Percentiles rank a stretch among this genome's conserved stretches.
These are phyloP conservation scores for Rousettus madagascariensis DNA, from an alignment of 2,797 vertebrate species.

Conservation along the genomic window DNA sequence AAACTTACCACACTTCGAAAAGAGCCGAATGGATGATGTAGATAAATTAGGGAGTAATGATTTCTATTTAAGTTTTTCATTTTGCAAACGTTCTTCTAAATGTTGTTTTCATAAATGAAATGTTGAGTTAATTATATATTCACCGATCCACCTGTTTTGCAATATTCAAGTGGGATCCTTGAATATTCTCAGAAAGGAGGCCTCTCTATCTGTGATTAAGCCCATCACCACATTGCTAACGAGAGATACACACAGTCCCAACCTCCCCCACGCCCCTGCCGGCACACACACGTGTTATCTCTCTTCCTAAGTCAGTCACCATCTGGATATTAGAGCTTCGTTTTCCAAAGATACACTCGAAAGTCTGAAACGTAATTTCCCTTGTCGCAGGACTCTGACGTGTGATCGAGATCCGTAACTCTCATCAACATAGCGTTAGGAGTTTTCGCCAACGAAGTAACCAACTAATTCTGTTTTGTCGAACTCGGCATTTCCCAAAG, in stretches of 20 bases:
- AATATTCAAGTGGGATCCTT: neutral
- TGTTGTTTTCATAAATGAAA: neutral
- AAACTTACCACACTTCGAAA: neutral
- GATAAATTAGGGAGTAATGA: neutral
- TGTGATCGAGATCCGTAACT: too few relatives aligned
- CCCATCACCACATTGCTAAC: neutral
- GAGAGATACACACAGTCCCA: too few relatives aligned
- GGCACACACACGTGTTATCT: neutral
- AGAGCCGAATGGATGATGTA: neutral
- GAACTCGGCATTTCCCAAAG: neutral
- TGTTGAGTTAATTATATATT: neutral
- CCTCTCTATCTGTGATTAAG: too few relatives aligned
- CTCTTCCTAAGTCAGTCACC: neutral
- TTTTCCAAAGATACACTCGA: neutral
- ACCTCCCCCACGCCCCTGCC: too few relatives aligned
- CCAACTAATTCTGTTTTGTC: neutral
- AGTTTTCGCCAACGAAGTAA: neutral
- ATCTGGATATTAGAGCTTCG: neutral
- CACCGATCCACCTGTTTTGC: neutral
- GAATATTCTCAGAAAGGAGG: neutral
- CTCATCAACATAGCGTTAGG: neutral
- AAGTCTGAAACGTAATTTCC: neutral
- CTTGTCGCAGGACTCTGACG: neutral
- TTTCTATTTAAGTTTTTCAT: slow-evolving; percentile 4
- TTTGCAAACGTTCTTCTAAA: neutral